A percentile compares a stretch with the other conserved stretches of the same genome.
These are phyloP conservation scores for Oreochromis mossambicus DNA, from an alignment of 2,797 vertebrate genomes.

Conservation along the genomic window DNA sequence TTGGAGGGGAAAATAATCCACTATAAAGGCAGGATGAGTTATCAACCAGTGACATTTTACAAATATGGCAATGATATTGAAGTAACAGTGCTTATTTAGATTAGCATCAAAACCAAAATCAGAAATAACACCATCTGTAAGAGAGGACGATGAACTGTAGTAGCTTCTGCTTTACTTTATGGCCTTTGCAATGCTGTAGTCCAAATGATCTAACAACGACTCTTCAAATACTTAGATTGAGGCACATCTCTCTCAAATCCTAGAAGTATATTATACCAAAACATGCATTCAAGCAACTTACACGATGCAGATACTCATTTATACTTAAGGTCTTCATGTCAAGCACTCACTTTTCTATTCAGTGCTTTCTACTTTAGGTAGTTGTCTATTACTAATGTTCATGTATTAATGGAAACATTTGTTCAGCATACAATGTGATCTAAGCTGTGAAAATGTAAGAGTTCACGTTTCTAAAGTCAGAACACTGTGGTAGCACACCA, in stretches of 20 bases:
- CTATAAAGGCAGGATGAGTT: background rate
- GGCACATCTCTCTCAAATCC: background rate
- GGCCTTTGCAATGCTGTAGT: background rate
- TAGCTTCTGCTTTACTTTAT: background rate
- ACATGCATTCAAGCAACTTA: background rate
- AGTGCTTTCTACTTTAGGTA: background rate
- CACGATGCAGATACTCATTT: background rate
- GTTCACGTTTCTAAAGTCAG: background rate
- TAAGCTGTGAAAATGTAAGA: background rate
- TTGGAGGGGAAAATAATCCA: conserved; percentile 2
- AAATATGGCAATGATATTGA: background rate
- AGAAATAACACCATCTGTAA: background rate
- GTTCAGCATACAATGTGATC: background rate
- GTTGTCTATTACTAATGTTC: background rate
- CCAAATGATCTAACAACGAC: background rate
- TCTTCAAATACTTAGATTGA: background rate
- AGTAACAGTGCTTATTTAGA: background rate
- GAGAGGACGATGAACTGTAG: background rate
- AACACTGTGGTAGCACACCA: background rate
- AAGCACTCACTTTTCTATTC: background rate
- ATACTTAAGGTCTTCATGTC: background rate
- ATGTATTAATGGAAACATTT: background rate
- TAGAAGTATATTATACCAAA: background rate
- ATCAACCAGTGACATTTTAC: conserved; percentile 1
- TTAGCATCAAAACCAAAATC: background rate